Conservation (phyloP, 1,140 invertebrate genomes). For the Diorhabda carinulata region DNA sequence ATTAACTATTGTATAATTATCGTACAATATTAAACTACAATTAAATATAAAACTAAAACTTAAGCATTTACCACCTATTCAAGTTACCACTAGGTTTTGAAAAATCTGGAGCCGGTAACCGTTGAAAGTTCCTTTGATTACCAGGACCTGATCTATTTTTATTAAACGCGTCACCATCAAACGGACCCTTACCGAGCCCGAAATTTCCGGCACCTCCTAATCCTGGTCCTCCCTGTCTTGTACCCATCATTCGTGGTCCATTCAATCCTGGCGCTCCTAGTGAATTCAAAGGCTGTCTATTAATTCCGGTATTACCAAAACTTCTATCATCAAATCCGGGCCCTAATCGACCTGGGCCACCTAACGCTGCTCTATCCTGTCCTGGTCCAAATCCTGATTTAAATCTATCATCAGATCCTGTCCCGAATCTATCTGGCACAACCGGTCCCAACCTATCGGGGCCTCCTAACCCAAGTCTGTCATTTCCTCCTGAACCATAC, state of each 20-base stretch:
- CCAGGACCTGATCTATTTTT: neutral
- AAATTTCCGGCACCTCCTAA: no score
- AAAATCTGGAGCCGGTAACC: neutral
- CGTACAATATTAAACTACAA: no score
- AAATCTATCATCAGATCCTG: neutral
- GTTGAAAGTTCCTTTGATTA: neutral
- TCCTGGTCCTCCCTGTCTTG: no score
- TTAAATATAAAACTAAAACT: no score
- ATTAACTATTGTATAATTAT: no score
- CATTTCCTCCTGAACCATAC: neutral
- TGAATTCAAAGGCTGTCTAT: neutral
- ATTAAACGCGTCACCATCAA: neutral
- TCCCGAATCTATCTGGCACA: neutral
- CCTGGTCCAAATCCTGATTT: neutral
- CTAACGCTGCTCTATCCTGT: neutral
- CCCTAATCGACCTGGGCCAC: no score
- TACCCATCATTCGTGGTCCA: neutral
- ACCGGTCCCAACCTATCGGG: constrained; percentile 6
- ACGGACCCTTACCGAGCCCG: neutral
- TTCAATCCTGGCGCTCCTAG: neutral
- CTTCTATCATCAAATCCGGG: neutral
- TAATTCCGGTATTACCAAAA: neutral
- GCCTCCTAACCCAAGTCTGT: neutral
- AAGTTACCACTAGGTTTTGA: neutral
- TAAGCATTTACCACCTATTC: neutral